Evolutionary conservation across 2,113 vertebrate species (phyloP).

Genomic region (Microtus ochrogaster): DNA sequence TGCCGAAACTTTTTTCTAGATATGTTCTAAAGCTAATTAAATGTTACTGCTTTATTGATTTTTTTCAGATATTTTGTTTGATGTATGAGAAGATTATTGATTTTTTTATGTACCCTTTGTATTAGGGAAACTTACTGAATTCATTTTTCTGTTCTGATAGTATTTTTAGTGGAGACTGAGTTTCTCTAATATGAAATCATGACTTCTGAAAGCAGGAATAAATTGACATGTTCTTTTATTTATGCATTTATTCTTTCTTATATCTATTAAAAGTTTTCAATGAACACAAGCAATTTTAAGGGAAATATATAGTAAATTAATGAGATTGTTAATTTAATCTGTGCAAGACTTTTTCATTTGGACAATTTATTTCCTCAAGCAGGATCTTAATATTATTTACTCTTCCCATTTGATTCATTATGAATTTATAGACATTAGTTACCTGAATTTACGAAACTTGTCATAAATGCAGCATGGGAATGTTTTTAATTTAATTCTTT

Average conservation of each 20-base stretch:
- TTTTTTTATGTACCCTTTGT: neutral
- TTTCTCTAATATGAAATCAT: neutral
- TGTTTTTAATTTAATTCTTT: conserved; percentile 60
- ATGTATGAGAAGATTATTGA: neutral
- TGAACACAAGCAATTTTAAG: neutral
- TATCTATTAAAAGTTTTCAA: neutral
- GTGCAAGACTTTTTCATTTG: conserved; percentile 3
- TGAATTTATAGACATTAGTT: neutral
- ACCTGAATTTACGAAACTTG: neutral
- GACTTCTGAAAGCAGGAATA: neutral
- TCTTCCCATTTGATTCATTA: neutral
- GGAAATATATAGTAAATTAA: conserved; percentile 59
- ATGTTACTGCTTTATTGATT: neutral
- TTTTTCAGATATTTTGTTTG: neutral
- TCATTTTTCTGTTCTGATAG: neutral
- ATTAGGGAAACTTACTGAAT: neutral
- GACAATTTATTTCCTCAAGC: neutral
- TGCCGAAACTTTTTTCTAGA: neutral
- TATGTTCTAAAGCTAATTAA: neutral
- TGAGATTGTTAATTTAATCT: conserved; percentile 55
- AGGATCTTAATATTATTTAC: neutral
- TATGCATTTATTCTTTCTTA: neutral
- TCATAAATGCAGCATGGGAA: conserved; percentile 33
- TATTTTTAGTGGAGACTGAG: neutral
- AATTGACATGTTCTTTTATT: neutral